Evolutionary conservation across 2,797 vertebrate genomes (phyloP).

Genomic region (Micromesistius poutassou): DNA sequence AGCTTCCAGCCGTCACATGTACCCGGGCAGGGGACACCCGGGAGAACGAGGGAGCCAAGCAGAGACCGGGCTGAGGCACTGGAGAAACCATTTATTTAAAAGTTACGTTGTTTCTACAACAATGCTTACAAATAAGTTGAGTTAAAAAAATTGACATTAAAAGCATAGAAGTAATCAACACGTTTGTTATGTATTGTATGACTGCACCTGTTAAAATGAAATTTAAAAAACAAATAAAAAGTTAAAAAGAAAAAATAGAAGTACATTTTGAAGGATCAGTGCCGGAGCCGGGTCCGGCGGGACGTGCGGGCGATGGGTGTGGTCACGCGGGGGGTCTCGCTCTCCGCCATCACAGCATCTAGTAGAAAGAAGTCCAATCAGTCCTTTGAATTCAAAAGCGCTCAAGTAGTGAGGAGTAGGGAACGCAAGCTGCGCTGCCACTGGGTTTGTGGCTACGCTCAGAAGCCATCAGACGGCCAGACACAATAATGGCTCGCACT

Average conservation of each 20-base stretch:
- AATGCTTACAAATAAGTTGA: neutral
- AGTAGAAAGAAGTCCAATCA: conserved; percentile 39
- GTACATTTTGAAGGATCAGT: conserved; percentile 53
- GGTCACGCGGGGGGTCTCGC: conserved; percentile 88
- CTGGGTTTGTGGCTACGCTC: too few relatives aligned
- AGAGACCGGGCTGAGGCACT: conserved; percentile 8
- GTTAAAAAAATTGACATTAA: neutral
- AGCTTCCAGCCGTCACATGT: neutral
- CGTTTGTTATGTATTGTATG: too few relatives aligned
- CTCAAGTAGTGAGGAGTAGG: neutral
- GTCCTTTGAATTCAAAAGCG: neutral
- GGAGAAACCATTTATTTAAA: neutral
- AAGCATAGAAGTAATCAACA: neutral
- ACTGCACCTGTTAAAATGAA: too few relatives aligned
- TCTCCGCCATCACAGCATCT: conserved; percentile 81
- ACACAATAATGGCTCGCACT: neutral
- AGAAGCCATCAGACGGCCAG: neutral
- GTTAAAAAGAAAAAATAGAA: conserved; percentile 6
- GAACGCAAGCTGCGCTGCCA: too few relatives aligned
- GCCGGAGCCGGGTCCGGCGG: conserved; percentile 72
- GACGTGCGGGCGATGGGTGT: conserved; percentile 86
- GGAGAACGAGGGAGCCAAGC: conserved; percentile 7
- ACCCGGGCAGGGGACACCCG: neutral
- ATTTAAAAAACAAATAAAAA: neutral
- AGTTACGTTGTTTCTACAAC: neutral